A percentile compares a stretch with the other conserved stretches of the same genome.
Evolutionary conservation across 2,113 vertebrate genomes (phyloP).

Genomic region (Megaleporinus macrocephalus): DNA sequence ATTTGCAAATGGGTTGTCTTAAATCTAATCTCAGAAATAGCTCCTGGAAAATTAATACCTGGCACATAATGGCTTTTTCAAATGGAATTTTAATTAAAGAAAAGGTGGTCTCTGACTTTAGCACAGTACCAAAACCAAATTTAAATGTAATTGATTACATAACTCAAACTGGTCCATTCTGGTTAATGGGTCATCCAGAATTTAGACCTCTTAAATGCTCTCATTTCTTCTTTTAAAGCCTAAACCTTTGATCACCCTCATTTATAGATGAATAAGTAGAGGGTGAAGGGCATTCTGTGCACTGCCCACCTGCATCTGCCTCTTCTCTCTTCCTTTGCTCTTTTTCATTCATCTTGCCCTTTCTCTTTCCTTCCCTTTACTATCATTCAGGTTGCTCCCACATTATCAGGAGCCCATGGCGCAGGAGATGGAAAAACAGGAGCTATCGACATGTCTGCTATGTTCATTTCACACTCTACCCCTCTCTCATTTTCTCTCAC

Average conservation of each 20-base stretch:
- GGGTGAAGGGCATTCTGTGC: slow-evolving; percentile 21
- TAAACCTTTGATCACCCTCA: neutral
- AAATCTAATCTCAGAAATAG: too few species aligned
- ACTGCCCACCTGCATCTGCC: slow-evolving; percentile 9
- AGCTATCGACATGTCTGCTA: slow-evolving; percentile 33
- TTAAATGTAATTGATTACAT: too few species aligned
- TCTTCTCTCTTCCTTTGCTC: slow-evolving; percentile 19
- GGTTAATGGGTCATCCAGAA: neutral
- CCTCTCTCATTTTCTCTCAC: neutral
- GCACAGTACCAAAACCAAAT: too few species aligned
- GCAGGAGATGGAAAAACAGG: slow-evolving; percentile 31
- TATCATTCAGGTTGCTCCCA: slow-evolving; percentile 35
- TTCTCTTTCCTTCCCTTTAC: slow-evolving; percentile 9
- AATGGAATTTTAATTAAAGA: too few species aligned
- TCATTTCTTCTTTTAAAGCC: too few species aligned
- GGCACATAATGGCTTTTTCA: too few species aligned
- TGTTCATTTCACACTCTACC: slow-evolving; percentile 15
- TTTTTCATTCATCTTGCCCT: neutral
- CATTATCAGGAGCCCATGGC: slow-evolving; percentile 35
- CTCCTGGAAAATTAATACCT: too few species aligned
- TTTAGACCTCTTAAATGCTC: too few species aligned
- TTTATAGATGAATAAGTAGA: neutral
- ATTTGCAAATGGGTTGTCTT: too few species aligned
- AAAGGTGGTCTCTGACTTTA: too few species aligned
- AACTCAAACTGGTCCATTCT: too few species aligned